These are phyloP conservation scores for Smithornis capensis DNA, from an alignment of 2,113 vertebrate genomes.

Conservation along the genomic window DNA sequence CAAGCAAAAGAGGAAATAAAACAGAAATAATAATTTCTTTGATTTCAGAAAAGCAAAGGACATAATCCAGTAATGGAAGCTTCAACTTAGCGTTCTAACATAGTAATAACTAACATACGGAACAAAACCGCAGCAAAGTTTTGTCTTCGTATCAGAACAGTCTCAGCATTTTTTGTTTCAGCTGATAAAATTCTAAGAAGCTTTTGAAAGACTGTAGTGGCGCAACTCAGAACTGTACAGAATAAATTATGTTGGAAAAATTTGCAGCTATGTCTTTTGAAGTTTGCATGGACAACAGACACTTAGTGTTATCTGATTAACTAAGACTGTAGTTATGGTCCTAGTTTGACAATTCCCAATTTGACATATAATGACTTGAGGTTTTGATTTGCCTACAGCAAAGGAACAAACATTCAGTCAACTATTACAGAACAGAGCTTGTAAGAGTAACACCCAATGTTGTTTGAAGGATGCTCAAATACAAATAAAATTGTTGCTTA, in stretches of 20 bases:
- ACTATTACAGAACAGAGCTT: background rate
- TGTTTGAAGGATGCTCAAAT: background rate
- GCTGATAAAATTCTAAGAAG: background rate
- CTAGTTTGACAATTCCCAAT: background rate
- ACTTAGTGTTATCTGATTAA: background rate
- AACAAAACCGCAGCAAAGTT: background rate
- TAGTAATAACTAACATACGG: background rate
- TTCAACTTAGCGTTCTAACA: background rate
- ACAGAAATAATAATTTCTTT: background rate
- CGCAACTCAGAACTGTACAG: background rate
- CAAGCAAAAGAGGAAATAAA: background rate
- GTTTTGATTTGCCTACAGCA: background rate
- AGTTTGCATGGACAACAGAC: background rate
- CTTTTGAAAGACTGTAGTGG: background rate
- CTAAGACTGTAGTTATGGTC: background rate
- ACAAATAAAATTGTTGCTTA: background rate
- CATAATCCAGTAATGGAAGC: background rate
- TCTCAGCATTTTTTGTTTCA: background rate
- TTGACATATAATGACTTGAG: background rate
- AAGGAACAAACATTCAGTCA: background rate
- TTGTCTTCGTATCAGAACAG: background rate
- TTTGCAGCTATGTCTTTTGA: background rate
- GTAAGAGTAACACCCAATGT: background rate
- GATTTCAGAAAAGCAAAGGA: background rate
- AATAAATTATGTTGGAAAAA: background rate